These are phyloP conservation scores for Baronia brevicornis DNA, from an alignment of 2,888 invertebrate species.

Conservation along the genomic window DNA sequence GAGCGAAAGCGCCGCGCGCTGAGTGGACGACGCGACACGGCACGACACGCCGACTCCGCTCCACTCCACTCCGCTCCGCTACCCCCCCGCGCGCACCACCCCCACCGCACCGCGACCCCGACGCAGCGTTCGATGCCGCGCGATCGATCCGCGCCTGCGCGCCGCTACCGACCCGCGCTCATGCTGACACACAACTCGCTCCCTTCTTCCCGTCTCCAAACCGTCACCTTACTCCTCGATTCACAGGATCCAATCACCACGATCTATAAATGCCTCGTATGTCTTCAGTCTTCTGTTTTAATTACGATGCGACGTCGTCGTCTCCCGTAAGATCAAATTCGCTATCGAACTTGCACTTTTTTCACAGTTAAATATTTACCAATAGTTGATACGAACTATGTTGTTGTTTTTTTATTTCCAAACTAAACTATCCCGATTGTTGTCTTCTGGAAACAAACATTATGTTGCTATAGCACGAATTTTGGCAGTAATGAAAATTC, in stretches of 20 bases:
- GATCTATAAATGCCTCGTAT: too few species aligned
- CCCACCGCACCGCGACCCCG: constrained; percentile 26
- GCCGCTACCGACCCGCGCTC: constrained; percentile 30
- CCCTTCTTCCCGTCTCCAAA: constrained; percentile 28
- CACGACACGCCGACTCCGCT: constrained; percentile 19
- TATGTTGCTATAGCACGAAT: constrained; percentile 8
- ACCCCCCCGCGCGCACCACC: constrained; percentile 13
- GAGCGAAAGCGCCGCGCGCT: constrained; percentile 24
- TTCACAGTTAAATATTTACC: too few species aligned
- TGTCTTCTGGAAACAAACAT: constrained; percentile 1
- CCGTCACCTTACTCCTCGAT: constrained; percentile 19
- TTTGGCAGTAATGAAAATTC: background rate
- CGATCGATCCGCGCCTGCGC: constrained; percentile 45
- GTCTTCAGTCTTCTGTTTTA: too few species aligned
- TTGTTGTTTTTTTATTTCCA: too few species aligned
- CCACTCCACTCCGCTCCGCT: too few species aligned
- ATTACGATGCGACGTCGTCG: too few species aligned
- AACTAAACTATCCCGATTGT: too few species aligned
- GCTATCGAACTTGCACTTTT: too few species aligned
- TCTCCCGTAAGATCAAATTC: too few species aligned
- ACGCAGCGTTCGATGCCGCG: constrained; percentile 36
- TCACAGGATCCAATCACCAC: constrained; percentile 14
- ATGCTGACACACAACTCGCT: constrained; percentile 22
- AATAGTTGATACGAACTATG: too few species aligned
- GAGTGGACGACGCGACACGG: constrained; percentile 33